Conservation (phyloP, 1,140 invertebrate species). For the Capitella teleta region DNA sequence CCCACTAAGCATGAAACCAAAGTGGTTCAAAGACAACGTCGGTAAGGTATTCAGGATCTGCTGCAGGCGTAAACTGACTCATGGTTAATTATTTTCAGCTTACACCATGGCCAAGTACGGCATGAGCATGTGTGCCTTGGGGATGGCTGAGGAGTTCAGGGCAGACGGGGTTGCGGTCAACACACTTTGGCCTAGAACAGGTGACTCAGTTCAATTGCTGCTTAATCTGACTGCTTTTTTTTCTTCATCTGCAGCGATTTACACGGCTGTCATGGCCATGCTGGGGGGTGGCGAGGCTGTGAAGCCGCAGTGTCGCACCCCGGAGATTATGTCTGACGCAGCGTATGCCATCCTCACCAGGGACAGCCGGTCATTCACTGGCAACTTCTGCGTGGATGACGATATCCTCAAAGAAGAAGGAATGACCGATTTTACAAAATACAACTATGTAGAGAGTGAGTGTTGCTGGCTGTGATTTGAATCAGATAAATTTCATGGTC, state of each 20-base stretch:
- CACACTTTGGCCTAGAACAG: constrained; percentile 90
- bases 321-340: constrained; percentile 87
- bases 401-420: constrained; percentile 68
- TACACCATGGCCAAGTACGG: constrained; percentile 99
- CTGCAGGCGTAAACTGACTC: too few species aligned
- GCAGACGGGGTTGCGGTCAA: constrained; percentile 81
- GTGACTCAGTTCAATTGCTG: too few species aligned
- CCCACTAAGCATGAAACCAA: constrained; percentile 75
- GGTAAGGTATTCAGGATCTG: constrained; percentile 39
- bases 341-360: constrained; percentile 78
- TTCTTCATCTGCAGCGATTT: constrained; percentile 56
- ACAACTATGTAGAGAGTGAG: too few species aligned
- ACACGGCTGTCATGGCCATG: constrained; percentile 95
- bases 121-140: constrained; percentile 97
- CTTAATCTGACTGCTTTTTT: too few species aligned
- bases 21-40: constrained; percentile 87
- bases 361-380: constrained; percentile 66
- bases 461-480: too few species aligned
- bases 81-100: too few species aligned
- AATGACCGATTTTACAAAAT: constrained; percentile 73
- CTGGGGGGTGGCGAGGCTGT: constrained; percentile 57
- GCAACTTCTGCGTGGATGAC: constrained; percentile 91
- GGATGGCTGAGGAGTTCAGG: constrained; percentile 87
- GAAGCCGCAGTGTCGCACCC: constrained; percentile 58
- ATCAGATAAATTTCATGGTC: too few species aligned